Percentiles rank a stretch among this genome's conserved stretches.
These are phyloP conservation scores for Sebastes cheni DNA, from an alignment of 2,797 vertebrate genomes.

Conservation along the genomic window DNA sequence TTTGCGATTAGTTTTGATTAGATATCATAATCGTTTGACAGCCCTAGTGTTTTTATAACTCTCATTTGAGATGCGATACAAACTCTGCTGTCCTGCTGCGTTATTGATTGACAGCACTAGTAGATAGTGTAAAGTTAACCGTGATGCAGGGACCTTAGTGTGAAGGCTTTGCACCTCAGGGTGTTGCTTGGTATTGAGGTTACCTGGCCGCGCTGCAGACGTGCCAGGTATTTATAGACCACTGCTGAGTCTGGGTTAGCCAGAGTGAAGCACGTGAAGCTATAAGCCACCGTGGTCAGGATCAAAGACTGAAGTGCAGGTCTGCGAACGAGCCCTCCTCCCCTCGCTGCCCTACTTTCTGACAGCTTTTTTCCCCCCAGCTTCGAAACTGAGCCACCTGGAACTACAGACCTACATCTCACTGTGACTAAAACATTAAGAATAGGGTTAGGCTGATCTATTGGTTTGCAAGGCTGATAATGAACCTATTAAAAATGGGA, in stretches of 20 bases:
- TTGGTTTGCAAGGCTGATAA: not conserved
- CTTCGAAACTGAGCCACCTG: slow-evolving; percentile 15
- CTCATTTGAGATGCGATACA: not conserved
- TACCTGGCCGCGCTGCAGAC: slow-evolving; percentile 31
- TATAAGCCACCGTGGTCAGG: slow-evolving; percentile 46
- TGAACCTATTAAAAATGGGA: not conserved
- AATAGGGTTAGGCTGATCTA: slow-evolving; percentile 18
- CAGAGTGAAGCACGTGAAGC: slow-evolving; percentile 27
- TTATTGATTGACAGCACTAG: not conserved
- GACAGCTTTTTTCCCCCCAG: slow-evolving; percentile 1
- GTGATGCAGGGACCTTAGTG: not conserved
- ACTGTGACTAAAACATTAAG: slow-evolving; percentile 6
- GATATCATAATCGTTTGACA: too few species aligned
- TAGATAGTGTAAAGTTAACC: not conserved
- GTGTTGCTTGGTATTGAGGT: slow-evolving; percentile 34
- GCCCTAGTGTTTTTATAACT: not conserved
- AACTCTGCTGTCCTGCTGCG: not conserved
- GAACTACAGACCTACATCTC: slow-evolving; percentile 21
- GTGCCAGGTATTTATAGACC: slow-evolving; percentile 50
- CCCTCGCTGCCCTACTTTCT: slow-evolving; percentile 70
- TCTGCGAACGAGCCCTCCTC: slow-evolving; percentile 39
- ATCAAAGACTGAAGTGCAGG: slow-evolving; percentile 63
- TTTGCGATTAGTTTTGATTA: too few species aligned
- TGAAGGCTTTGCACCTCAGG: not conserved
- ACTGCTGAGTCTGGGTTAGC: slow-evolving; percentile 33